Percentiles rank a stretch among this genome's conserved stretches.
Conservation (phyloP, 2,797 vertebrate species). For the Alexandromys oeconomus region DNA sequence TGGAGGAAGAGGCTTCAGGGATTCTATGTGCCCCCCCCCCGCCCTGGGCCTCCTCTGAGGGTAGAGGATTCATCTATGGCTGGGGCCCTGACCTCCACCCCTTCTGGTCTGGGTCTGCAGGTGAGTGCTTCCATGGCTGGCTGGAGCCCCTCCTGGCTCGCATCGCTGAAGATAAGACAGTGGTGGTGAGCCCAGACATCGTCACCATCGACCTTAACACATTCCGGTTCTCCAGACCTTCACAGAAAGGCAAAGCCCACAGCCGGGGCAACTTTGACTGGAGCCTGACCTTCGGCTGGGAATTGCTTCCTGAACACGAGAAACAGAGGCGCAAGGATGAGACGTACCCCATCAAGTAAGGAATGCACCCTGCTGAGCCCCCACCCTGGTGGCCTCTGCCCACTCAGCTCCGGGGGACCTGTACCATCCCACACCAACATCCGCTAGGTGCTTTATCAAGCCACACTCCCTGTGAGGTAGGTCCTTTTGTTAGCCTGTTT, state of each 20-base stretch:
- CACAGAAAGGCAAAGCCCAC: constrained; percentile 89
- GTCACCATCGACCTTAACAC: constrained; percentile 94
- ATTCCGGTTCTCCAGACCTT: constrained; percentile 93
- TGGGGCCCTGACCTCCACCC: constrained; percentile 83
- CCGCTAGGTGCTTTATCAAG: background rate
- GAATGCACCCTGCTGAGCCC: background rate
- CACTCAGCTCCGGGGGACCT: background rate
- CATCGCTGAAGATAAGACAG: constrained; percentile 94
- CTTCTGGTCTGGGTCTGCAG: constrained; percentile 82
- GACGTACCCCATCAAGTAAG: constrained; percentile 97
- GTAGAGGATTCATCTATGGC: background rate
- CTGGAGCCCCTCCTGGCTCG: constrained; percentile 95
- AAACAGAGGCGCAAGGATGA: constrained; percentile 94
- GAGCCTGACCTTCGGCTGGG: constrained; percentile 97
- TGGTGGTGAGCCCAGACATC: constrained; percentile 97
- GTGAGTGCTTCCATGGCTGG: constrained; percentile 98
- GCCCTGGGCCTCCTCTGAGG: background rate
- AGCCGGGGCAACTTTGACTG: constrained; percentile 98
- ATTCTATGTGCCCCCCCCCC: background rate
- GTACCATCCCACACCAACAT: background rate
- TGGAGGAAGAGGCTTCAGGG: background rate
- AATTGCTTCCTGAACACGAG: constrained; percentile 90
- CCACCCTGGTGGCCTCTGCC: background rate
- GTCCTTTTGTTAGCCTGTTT: background rate
- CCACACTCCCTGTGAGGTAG: background rate